Percentiles rank a stretch among this genome's conserved stretches.
Evolutionary conservation across 2,888 invertebrate species (phyloP).

Genomic region (Calameuta idolon): DNA sequence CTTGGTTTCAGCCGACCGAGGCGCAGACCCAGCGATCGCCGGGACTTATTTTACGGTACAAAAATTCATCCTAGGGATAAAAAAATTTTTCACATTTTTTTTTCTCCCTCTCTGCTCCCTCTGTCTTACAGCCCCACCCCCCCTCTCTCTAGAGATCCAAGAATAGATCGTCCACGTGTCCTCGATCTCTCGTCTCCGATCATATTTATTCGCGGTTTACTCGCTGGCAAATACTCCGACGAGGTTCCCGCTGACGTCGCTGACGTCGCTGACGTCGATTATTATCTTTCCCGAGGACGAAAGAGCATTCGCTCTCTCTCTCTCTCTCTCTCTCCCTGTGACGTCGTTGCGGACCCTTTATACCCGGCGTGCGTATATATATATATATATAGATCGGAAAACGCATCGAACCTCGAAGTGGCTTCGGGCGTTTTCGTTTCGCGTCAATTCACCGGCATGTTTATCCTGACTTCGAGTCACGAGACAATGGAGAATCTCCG

Average conservation of each 20-base stretch:
- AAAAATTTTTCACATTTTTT: constrained; percentile 4
- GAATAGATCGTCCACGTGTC: neutral
- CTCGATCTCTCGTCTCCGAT: neutral
- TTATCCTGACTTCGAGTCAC: neutral
- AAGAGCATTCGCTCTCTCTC: neutral
- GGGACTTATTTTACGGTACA: neutral
- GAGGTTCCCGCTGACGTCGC: neutral
- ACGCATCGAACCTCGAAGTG: neutral
- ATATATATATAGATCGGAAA: neutral
- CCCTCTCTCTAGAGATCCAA: neutral
- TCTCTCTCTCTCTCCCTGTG: neutral
- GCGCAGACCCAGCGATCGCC: neutral
- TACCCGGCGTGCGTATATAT: neutral
- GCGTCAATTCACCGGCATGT: neutral
- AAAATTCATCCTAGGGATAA: neutral
- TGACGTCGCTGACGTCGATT: neutral
- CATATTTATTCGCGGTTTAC: neutral
- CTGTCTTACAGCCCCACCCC: neutral
- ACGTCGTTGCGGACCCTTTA: constrained; percentile 1
- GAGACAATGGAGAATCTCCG: neutral
- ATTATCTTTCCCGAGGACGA: neutral
- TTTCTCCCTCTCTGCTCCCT: neutral
- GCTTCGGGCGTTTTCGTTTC: neutral
- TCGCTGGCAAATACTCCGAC: neutral
- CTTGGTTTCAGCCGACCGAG: neutral